Percentiles rank a stretch among this genome's conserved stretches.
phyloP scores from a whole-genome alignment of 2,113 vertebrate species.

The Cephalopholis sonnerati region DNA sequence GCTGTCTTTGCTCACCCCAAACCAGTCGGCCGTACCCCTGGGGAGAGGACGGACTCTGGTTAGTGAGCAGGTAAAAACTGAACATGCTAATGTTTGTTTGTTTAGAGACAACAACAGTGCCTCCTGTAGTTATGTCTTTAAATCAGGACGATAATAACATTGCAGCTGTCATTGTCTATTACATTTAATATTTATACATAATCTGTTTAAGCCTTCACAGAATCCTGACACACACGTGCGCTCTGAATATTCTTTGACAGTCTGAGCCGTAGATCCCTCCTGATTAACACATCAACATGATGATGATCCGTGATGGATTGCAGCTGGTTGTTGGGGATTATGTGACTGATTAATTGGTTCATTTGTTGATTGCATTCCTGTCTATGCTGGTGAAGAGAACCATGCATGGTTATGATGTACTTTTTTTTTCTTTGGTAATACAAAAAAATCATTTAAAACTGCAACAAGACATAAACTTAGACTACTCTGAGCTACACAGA shows the following conservation, averaged over 20 bases:
- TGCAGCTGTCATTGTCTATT: no score
- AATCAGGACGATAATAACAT: no score
- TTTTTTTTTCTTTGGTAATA: no score
- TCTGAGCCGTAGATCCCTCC: background rate
- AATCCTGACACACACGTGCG: background rate
- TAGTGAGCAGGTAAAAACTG: background rate
- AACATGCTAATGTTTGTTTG: background rate
- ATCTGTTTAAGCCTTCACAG: background rate
- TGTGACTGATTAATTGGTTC: background rate
- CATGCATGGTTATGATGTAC: no score
- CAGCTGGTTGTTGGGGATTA: conserved; percentile 18
- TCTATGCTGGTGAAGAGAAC: background rate
- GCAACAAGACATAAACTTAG: background rate
- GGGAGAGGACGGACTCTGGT: background rate
- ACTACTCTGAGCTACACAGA: background rate
- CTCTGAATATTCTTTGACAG: background rate
- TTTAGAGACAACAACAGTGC: no score
- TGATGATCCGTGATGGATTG: conserved; percentile 24
- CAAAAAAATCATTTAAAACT: background rate
- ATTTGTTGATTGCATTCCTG: conserved; percentile 21
- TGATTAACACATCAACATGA: conserved; percentile 6
- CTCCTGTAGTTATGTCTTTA: no score
- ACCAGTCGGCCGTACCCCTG: conserved; percentile 99
- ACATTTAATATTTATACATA: background rate
- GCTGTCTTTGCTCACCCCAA: conserved; percentile 95